Evolutionary conservation across 1,140 invertebrate genomes (phyloP).

Genomic region (Drosophila parabipectinata): DNA sequence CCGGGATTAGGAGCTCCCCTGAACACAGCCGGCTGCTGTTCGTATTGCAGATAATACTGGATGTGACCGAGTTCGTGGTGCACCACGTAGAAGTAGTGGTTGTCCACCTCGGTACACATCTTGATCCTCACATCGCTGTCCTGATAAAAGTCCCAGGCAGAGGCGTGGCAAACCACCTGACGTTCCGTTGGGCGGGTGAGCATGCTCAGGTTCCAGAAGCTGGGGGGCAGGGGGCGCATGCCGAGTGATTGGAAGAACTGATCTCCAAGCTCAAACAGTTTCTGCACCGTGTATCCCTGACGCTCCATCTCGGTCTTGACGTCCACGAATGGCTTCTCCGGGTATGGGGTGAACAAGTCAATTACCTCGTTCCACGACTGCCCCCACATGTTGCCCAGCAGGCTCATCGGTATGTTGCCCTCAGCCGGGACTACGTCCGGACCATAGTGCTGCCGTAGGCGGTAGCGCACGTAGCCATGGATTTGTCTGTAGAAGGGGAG

Average conservation of each 20-base stretch:
- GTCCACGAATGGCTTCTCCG: constrained; percentile 87
- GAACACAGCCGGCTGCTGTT: constrained; percentile 87
- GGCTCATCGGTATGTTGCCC: constrained; percentile 82
- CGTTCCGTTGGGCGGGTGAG: constrained; percentile 87
- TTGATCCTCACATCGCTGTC: constrained; percentile 88
- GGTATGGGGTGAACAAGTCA: constrained; percentile 89
- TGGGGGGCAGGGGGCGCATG: constrained; percentile 90
- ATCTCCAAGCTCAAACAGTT: constrained; percentile 88
- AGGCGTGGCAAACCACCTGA: constrained; percentile 90
- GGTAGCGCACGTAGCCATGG: constrained; percentile 87
- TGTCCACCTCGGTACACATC: constrained; percentile 90
- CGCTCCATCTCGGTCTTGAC: constrained; percentile 85
- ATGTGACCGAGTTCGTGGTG: constrained; percentile 93
- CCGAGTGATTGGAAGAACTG: constrained; percentile 95
- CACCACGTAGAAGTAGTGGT: constrained; percentile 88
- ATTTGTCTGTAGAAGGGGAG: constrained; percentile 87
- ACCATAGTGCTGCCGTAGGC: constrained; percentile 85
- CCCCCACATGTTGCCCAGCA: constrained; percentile 89
- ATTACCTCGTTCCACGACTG: constrained; percentile 90
- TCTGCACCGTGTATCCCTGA: constrained; percentile 77
- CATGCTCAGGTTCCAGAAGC: constrained; percentile 92
- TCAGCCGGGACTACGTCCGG: constrained; percentile 68
- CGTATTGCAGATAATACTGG: constrained; percentile 90
- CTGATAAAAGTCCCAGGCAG: constrained; percentile 92
- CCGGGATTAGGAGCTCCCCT: constrained; percentile 90